Evolutionary conservation across 2,797 vertebrate species (phyloP).

Genomic region (Eulemur mongoz): DNA sequence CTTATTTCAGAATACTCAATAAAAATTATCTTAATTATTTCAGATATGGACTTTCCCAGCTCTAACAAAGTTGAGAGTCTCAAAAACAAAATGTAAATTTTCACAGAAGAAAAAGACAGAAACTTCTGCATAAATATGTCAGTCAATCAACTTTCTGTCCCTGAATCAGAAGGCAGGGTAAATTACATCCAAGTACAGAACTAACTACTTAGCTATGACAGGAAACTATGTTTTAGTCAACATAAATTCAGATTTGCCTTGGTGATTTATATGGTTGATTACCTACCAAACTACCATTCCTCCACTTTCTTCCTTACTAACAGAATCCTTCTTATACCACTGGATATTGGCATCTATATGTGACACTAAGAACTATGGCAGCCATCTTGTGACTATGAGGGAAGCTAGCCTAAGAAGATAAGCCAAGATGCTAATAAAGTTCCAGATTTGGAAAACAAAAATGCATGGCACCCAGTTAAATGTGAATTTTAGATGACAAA

Average conservation of each 20-base stretch:
- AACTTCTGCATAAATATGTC: not conserved
- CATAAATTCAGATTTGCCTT: constrained; percentile 44
- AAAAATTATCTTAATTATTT: not conserved
- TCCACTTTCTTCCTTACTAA: constrained; percentile 32
- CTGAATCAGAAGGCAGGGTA: not conserved
- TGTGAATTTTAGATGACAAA: not conserved
- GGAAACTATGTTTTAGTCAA: not conserved
- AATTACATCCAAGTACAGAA: not conserved
- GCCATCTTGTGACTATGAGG: not conserved
- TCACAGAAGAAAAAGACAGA: not conserved
- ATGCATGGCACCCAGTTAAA: not conserved
- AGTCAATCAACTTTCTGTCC: not conserved
- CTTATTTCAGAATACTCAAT: not conserved
- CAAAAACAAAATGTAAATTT: constrained; percentile 2
- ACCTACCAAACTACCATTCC: not conserved
- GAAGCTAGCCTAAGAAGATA: constrained; percentile 1
- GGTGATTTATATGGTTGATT: not conserved
- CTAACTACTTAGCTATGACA: not conserved
- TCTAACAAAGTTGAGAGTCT: constrained; percentile 5
- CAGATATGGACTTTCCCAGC: not conserved
- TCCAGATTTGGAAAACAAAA: constrained; percentile 21
- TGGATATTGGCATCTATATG: not conserved
- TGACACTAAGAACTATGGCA: not conserved
- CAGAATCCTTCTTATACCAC: not conserved
- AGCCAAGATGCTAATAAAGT: not conserved